Evolutionary conservation across 2,797 vertebrate genomes (phyloP).

Genomic region (Nannoperca australis): DNA sequence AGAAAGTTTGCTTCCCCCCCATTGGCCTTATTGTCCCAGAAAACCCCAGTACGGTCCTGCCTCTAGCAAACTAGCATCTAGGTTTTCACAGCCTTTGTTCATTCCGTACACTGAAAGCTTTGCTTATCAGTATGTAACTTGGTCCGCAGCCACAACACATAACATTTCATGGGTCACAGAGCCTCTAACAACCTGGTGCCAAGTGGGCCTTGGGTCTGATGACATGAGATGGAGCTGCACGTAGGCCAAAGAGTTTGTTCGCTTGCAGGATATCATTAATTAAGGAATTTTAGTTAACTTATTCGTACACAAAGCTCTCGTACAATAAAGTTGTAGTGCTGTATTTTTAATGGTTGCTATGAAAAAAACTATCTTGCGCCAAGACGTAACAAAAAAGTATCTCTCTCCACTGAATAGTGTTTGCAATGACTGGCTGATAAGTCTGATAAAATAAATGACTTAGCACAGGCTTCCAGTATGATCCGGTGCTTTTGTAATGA

Average conservation of each 20-base stretch:
- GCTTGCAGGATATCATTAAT: conserved; percentile 19
- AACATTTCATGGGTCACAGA: conserved; percentile 66
- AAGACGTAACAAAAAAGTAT: not conserved
- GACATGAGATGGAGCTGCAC: conserved; percentile 54
- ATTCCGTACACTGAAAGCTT: conserved; percentile 37
- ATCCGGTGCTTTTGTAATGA: conserved; percentile 27
- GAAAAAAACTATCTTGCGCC: not conserved
- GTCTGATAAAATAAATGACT: conserved; percentile 18
- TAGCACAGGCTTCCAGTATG: conserved; percentile 1
- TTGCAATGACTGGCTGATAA: conserved; percentile 13
- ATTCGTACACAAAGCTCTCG: conserved; percentile 11
- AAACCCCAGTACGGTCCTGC: conserved; percentile 12
- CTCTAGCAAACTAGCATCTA: conserved; percentile 19
- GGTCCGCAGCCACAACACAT: conserved; percentile 68
- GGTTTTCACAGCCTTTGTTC: conserved; percentile 33
- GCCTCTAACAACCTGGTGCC: conserved; percentile 65
- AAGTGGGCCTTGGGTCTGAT: conserved; percentile 64
- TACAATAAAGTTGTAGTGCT: not conserved
- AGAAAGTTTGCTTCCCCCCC: no score
- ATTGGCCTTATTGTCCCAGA: not conserved
- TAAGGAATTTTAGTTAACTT: not conserved
- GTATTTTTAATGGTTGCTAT: not conserved
- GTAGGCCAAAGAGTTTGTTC: conserved; percentile 36
- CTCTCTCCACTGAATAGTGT: not conserved
- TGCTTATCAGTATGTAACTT: conserved; percentile 66